Evolutionary conservation across 2,888 invertebrate genomes (phyloP), one percentile per base, ranked within the genome.

Genomic region (Halictus ligatus): DNA sequence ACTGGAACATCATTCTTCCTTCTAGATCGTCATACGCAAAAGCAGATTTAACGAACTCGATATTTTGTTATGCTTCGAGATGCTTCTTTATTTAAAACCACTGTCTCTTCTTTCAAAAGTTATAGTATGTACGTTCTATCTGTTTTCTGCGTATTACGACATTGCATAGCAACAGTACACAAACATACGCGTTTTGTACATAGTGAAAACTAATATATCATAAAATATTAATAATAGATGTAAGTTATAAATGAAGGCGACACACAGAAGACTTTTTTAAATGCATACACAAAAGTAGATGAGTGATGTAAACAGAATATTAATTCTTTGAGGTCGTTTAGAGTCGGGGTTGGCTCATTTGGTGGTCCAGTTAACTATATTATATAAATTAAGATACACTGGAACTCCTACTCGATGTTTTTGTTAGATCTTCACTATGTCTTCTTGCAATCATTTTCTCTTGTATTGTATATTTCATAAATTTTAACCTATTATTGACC

Each of bases 161-260:
- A 81, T 85, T 89, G 86, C 78, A 89, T 91, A 92, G 88, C 89
- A 91, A 84, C 89, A 88, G 81, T 88, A 89, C 87, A 90, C 80
- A 84, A 86, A 88, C 92, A 88, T 92, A 92, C 90, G 92, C 92
- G 92, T 92, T 93, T 92, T 93, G 93, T 92, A 93, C 90, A 93
- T 93, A 94, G 91, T 92, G 86, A 93, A 92, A 92, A 92, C 92
- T 94, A 94, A 94, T 94, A 93, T 94, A 94, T 93, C 93, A 92
- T 93, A 93, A 92, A 92, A 92, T 91, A 93, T 92, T 93, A 93
- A 91, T 90, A 89, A 89, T 92, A 93, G 90, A 43, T 87, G 79
- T 90, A 89, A 92, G 90, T 85, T 85, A 88, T 79, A 85, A 81
- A 75, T 77, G 85, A 83, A 69, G 50, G 78, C 82, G 86, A 87